Evolutionary conservation across 2,113 vertebrate species (phyloP).

Genomic region (Pluvianellus socialis): DNA sequence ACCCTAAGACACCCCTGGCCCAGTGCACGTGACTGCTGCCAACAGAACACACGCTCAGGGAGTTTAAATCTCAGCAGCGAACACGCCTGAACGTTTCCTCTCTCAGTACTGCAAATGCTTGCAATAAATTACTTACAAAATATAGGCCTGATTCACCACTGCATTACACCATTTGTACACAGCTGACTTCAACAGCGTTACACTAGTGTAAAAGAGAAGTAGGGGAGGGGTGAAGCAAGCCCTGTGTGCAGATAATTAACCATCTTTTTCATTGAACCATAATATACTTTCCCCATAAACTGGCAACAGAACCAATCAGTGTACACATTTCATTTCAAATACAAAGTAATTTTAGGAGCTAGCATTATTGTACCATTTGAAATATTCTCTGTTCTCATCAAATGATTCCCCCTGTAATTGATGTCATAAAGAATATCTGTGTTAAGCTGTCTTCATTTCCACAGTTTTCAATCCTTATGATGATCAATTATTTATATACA

Average conservation of each 20-base stretch:
- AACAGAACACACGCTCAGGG: background rate
- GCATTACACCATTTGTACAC: constrained; percentile 10
- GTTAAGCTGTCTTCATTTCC: constrained; percentile 77
- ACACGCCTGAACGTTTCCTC: background rate
- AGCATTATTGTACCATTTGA: constrained; percentile 76
- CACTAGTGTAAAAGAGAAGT: background rate
- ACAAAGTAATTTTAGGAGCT: constrained; percentile 73
- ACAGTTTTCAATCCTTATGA: constrained; percentile 74
- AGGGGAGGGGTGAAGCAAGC: constrained; percentile 1
- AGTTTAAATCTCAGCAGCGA: background rate
- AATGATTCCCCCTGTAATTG: constrained; percentile 79
- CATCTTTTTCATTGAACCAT: constrained; percentile 60
- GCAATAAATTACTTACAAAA: constrained; percentile 40
- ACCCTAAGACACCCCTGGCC: background rate
- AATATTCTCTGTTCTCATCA: constrained; percentile 78
- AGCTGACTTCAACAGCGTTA: constrained; percentile 33
- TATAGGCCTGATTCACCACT: constrained; percentile 27
- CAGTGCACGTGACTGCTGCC: background rate
- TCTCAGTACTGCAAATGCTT: constrained; percentile 1
- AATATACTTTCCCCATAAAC: constrained; percentile 66
- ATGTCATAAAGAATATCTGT: constrained; percentile 82
- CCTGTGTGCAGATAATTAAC: constrained; percentile 59
- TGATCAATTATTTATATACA: constrained; percentile 83
- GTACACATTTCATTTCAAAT: constrained; percentile 73
- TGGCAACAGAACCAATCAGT: constrained; percentile 56